These are phyloP conservation scores for Drosophila erecta DNA, from an alignment of 1,140 invertebrate genomes.

Conservation along the genomic window DNA sequence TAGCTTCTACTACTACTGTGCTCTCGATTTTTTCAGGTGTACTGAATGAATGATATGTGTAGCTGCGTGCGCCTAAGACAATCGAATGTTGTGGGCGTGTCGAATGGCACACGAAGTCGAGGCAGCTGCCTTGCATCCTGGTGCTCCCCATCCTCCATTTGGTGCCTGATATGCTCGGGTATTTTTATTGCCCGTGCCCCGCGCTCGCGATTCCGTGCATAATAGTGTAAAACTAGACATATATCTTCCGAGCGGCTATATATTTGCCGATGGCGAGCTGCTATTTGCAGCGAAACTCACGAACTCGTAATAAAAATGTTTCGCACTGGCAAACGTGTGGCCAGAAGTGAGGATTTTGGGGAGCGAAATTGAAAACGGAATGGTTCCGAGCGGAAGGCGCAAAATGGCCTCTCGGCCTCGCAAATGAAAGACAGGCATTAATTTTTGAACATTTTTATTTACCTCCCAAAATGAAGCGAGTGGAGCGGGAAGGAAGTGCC, in stretches of 20 bases:
- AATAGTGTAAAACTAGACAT: slow-evolving; percentile 63
- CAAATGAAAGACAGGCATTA: slow-evolving; percentile 36
- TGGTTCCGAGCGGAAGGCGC: slow-evolving; percentile 19
- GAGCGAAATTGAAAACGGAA: slow-evolving; percentile 30
- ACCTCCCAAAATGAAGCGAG: slow-evolving; percentile 16
- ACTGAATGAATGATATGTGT: background rate
- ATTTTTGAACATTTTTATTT: slow-evolving; percentile 34
- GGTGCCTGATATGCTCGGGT: slow-evolving; percentile 58
- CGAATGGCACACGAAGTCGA: slow-evolving; percentile 51
- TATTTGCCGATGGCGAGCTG: slow-evolving; percentile 49
- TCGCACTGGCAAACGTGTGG: slow-evolving; percentile 70
- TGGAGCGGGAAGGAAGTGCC: slow-evolving; percentile 10
- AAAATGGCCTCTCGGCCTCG: slow-evolving; percentile 10
- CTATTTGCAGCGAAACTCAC: slow-evolving; percentile 69
- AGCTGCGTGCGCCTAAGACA: slow-evolving; percentile 48
- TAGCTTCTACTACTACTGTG: background rate
- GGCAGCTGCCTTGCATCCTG: slow-evolving; percentile 39
- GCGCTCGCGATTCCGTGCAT: slow-evolving; percentile 53
- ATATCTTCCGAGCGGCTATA: slow-evolving; percentile 39
- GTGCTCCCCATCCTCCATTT: slow-evolving; percentile 15
- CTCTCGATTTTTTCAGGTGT: background rate
- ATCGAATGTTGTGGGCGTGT: slow-evolving; percentile 69
- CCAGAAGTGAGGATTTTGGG: slow-evolving; percentile 37
- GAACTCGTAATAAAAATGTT: slow-evolving; percentile 80
- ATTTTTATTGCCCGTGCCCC: slow-evolving; percentile 67